A percentile compares a stretch with the other conserved stretches of the same genome.
Conservation (phyloP, 92 coral and sea anemone species). For the Parazoanthus darwini region DNA sequence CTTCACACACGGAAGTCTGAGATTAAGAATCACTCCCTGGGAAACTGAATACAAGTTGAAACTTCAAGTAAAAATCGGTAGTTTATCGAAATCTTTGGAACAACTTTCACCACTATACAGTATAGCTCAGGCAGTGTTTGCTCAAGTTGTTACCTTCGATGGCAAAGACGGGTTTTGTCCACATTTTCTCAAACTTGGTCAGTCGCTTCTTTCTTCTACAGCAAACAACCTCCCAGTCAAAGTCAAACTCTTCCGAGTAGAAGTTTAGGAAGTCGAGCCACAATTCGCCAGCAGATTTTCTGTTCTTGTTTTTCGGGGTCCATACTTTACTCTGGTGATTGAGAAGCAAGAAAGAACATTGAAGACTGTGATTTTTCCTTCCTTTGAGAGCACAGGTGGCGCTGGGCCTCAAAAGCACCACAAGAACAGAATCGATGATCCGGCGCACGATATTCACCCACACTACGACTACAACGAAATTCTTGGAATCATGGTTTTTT, state of each 20-base stretch:
- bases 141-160: slow-evolving; percentile 73
- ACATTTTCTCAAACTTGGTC: slow-evolving; percentile 94
- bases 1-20: too few species aligned
- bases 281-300: slow-evolving; percentile 70
- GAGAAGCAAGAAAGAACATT: background rate
- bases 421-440: too few species aligned
- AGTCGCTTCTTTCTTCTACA: slow-evolving; percentile 77
- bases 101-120: too few species aligned
- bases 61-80: too few species aligned
- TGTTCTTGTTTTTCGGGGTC: slow-evolving; percentile 57
- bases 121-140: background rate
- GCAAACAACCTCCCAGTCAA: slow-evolving; percentile 87
- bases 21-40: too few species aligned
- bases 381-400: too few species aligned
- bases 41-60: too few species aligned
- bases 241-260: slow-evolving; percentile 88
- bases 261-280: slow-evolving; percentile 88
- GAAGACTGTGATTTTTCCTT: background rate
- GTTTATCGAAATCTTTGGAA: too few species aligned
- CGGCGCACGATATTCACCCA: too few species aligned
- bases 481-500: too few species aligned
- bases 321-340: slow-evolving; percentile 50
- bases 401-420: too few species aligned
- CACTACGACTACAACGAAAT: too few species aligned
- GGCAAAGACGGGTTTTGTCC: slow-evolving; percentile 87